Percentiles rank a stretch among this genome's conserved stretches.
Evolutionary conservation across 2,113 vertebrate genomes (phyloP).

Genomic region (Mus musculus): GRCm39 chr13:47380001-47380500

Average conservation of each 20-base stretch:
- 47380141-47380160: not conserved
- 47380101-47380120: not conserved
- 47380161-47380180: not conserved
- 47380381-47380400: not conserved
- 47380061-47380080: not conserved
- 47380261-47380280: not conserved
- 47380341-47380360: not conserved
- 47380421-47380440: not conserved
- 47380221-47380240: not conserved
- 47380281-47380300: not conserved
- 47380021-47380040: not conserved
- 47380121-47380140: not conserved
- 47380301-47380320: not conserved
- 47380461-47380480: not conserved
- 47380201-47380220: not conserved
- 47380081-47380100: not conserved
- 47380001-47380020: not conserved
- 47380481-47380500: not conserved
- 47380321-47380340: constrained; percentile 6
- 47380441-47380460: constrained; percentile 5
- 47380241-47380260: not conserved
- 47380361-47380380: not conserved
- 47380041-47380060: not conserved
- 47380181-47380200: not conserved
- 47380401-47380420: no score